Conservation (phyloP, 2,888 invertebrate genomes). For the Cecidostiba fungosa region DNA sequence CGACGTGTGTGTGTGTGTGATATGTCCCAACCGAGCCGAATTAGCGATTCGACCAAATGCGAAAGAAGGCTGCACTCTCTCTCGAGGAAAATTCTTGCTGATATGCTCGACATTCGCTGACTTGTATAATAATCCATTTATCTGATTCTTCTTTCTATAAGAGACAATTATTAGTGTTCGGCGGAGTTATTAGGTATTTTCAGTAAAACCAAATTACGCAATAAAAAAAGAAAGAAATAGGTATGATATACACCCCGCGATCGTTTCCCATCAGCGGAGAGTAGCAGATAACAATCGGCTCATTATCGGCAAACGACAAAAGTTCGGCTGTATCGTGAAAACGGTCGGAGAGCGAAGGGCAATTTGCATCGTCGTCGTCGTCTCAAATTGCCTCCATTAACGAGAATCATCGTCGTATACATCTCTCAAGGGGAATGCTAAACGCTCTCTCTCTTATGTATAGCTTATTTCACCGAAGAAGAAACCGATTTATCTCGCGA, state of each 20-base stretch:
- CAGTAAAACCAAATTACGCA: no score
- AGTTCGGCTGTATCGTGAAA: neutral
- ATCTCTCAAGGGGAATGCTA: neutral
- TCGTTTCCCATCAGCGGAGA: neutral
- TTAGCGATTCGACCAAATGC: slow-evolving; percentile 54
- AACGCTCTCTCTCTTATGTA: neutral
- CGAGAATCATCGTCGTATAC: slow-evolving; percentile 28
- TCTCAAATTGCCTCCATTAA: slow-evolving; percentile 48
- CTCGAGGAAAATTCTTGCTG: slow-evolving; percentile 42
- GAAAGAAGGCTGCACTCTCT: slow-evolving; percentile 31
- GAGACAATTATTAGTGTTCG: neutral
- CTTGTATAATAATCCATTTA: slow-evolving; percentile 48
- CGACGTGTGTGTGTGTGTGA: slow-evolving; percentile 57
- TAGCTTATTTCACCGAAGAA: neutral
- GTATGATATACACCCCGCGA: neutral
- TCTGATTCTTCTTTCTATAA: slow-evolving; percentile 38
- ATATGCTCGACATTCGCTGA: slow-evolving; percentile 2
- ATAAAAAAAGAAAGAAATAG: neutral
- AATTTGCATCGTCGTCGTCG: slow-evolving; percentile 23
- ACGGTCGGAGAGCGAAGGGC: neutral
- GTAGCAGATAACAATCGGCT: slow-evolving; percentile 38
- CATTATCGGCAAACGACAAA: slow-evolving; percentile 32
- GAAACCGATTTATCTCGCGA: slow-evolving; percentile 33
- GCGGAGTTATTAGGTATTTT: no score
- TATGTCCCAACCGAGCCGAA: slow-evolving; percentile 60